Evolutionary conservation across 2,113 vertebrate genomes (phyloP).

Genomic region (Hyla sarda): DNA sequence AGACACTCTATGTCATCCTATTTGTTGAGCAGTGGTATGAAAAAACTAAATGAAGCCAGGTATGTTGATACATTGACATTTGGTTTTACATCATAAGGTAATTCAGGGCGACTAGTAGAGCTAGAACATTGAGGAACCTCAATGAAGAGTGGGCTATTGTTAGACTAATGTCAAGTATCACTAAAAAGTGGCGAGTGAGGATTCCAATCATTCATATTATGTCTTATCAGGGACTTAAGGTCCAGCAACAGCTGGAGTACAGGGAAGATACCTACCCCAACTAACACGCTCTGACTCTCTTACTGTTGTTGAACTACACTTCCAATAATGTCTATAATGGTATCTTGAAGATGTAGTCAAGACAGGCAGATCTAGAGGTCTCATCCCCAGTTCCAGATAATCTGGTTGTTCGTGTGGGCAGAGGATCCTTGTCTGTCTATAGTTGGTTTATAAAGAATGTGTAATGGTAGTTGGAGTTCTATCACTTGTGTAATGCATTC

Average conservation of each 20-base stretch:
- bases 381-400: not conserved
- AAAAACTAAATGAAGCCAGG: not conserved
- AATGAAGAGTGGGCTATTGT: not conserved
- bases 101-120: not conserved
- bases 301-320: slow-evolving; percentile 7
- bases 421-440: not conserved
- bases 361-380: not conserved
- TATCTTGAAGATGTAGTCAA: not conserved
- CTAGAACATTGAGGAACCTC: not conserved
- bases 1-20: not conserved
- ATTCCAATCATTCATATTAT: not conserved
- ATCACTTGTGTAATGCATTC: not conserved
- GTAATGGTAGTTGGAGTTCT: not conserved
- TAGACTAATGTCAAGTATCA: slow-evolving; percentile 1
- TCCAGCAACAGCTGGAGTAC: slow-evolving; percentile 11
- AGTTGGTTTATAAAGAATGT: not conserved
- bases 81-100: not conserved
- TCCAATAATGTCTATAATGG: not conserved
- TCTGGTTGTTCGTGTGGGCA: not conserved
- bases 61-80: not conserved
- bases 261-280: not conserved
- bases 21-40: not conserved
- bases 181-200: not conserved
- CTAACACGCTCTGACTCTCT: not conserved
- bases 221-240: not conserved